These are phyloP conservation scores for Coelinius sp. DNA, from an alignment of 2,888 invertebrate species.

Conservation along the genomic window DNA sequence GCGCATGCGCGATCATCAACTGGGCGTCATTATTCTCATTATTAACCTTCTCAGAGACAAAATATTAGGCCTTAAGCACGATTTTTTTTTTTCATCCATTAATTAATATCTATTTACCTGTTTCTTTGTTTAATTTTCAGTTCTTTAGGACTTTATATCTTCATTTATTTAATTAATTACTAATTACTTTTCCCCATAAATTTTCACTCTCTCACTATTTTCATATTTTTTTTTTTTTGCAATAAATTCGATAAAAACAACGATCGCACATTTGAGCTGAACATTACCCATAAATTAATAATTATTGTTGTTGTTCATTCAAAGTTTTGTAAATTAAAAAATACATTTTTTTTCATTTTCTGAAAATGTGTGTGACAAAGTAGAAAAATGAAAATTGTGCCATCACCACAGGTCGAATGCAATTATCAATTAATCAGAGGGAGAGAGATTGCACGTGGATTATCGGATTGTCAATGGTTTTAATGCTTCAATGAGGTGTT, in stretches of 20 bases:
- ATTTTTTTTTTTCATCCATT: constrained; percentile 16
- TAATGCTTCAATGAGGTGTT: constrained; percentile 40
- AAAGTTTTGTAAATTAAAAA: not conserved
- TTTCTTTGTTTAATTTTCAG: not conserved
- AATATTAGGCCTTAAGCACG: constrained; percentile 32
- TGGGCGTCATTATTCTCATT: not conserved
- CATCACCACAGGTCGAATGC: constrained; percentile 24
- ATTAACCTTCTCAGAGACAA: not conserved
- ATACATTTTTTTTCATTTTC: no score
- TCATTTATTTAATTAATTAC: constrained; percentile 24
- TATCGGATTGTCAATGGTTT: constrained; percentile 36
- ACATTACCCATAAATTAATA: constrained; percentile 4
- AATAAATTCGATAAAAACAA: constrained; percentile 33
- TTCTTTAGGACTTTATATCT: not conserved
- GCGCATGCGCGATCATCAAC: not conserved
- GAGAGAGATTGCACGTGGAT: not conserved
- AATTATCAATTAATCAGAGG: constrained; percentile 13
- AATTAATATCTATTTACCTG: not conserved
- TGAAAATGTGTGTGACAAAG: constrained; percentile 8
- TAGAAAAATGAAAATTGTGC: constrained; percentile 14
- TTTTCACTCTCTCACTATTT: constrained; percentile 10
- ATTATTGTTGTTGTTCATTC: not conserved
- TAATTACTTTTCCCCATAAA: constrained; percentile 22
- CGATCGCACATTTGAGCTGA: constrained; percentile 27
- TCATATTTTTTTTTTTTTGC: not conserved